Conservation (phyloP, 2,113 vertebrate species). For the Menidia beryllina region DNA sequence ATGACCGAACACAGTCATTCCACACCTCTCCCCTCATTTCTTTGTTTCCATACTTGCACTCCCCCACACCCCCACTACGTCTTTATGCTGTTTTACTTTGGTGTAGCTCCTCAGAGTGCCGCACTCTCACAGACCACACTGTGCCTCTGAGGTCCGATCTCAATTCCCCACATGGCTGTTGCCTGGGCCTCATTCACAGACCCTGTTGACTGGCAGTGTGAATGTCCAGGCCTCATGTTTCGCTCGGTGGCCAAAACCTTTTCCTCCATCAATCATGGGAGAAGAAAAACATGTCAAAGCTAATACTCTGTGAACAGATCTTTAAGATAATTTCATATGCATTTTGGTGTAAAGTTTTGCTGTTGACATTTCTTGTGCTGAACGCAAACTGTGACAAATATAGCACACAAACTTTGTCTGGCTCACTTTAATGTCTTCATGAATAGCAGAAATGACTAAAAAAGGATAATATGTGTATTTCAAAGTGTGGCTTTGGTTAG, state of each 20-base stretch:
- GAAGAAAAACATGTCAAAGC: constrained; percentile 79
- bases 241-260: constrained; percentile 57
- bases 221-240: constrained; percentile 75
- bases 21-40: constrained; percentile 38
- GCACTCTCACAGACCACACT: constrained; percentile 44
- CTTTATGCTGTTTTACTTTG: constrained; percentile 63
- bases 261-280: constrained; percentile 75
- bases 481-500: background rate
- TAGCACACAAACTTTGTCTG: background rate
- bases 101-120: constrained; percentile 49
- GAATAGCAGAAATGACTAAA: background rate
- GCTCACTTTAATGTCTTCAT: background rate
- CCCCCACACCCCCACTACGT: constrained; percentile 18
- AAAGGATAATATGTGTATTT: background rate
- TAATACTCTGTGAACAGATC: constrained; percentile 66
- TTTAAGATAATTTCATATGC: constrained; percentile 37
- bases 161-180: constrained; percentile 63
- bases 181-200: constrained; percentile 70
- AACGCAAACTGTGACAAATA: background rate
- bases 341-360: constrained; percentile 34
- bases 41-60: constrained; percentile 57
- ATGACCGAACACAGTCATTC: constrained; percentile 35
- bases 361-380: constrained; percentile 38
- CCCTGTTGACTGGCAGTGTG: constrained; percentile 65
- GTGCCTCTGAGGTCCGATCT: constrained; percentile 49